A percentile compares a stretch with the other conserved stretches of the same genome.
Conservation (phyloP, 2,113 vertebrate genomes). For the Rhea pennata region DNA sequence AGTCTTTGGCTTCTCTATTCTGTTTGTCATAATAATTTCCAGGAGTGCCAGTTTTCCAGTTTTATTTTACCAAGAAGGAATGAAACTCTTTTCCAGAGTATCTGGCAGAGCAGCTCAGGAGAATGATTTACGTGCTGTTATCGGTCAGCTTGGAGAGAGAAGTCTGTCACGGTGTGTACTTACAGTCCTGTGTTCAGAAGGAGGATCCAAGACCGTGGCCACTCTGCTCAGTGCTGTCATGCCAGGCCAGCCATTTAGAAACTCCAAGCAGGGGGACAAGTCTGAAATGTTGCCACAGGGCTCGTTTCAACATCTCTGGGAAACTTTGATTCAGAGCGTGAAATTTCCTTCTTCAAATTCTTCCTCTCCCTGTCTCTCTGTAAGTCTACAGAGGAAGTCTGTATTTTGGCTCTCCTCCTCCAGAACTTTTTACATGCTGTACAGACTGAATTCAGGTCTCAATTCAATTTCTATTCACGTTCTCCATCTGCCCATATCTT, state of each 20-base stretch:
- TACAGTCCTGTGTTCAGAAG: not conserved
- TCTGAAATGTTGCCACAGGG: not conserved
- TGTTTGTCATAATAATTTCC: not conserved
- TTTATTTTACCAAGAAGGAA: not conserved
- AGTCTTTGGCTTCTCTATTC: not conserved
- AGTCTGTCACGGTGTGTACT: not conserved
- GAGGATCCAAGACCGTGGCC: not conserved
- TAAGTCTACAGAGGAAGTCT: not conserved
- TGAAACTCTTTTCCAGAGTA: not conserved
- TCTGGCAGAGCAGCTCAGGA: not conserved
- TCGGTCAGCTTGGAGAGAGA: not conserved
- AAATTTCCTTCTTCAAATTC: not conserved
- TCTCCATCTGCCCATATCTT: constrained; percentile 52
- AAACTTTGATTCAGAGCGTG: not conserved
- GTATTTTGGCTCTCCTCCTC: constrained; percentile 1
- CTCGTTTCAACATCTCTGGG: not conserved
- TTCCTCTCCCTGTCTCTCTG: not conserved
- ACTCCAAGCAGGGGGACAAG: not conserved
- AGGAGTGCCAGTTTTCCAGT: not conserved
- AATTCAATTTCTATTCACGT: constrained; percentile 19
- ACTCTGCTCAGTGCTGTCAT: not conserved
- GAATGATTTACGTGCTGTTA: not conserved
- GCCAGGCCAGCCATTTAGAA: not conserved
- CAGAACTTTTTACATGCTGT: constrained; percentile 17
- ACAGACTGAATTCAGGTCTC: not conserved